Conservation (phyloP, 2,797 vertebrate species). For the Platyrinchus mystaceus region DNA sequence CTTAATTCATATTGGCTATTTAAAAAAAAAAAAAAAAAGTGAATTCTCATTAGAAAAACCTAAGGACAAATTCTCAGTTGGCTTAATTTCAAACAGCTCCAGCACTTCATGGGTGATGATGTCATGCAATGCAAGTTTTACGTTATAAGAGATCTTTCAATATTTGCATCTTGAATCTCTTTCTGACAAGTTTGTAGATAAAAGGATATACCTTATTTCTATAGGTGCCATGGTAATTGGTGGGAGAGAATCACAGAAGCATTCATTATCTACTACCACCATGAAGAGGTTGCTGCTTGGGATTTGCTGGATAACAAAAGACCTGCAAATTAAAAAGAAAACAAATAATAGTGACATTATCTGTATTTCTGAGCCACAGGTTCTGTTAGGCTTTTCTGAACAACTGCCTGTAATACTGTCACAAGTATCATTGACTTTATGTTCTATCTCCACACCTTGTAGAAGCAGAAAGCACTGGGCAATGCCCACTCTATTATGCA, state of each 20-base stretch:
- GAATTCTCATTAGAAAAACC: neutral
- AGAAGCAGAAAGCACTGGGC: neutral
- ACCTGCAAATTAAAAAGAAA: constrained; percentile 77
- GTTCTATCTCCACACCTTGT: neutral
- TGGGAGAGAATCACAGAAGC: constrained; percentile 85
- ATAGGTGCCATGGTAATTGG: constrained; percentile 95
- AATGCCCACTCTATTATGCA: neutral
- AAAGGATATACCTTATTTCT: constrained; percentile 99
- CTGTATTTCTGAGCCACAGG: neutral
- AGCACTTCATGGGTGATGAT: neutral
- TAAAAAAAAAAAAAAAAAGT: neutral
- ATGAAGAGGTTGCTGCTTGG: constrained; percentile 99
- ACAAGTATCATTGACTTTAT: neutral
- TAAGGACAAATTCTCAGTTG: neutral
- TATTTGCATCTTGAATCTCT: neutral
- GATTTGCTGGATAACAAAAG: constrained; percentile 99
- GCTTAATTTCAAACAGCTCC: neutral
- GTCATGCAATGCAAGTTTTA: neutral
- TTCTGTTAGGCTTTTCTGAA: neutral
- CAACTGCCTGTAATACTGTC: neutral
- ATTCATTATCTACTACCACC: constrained; percentile 97
- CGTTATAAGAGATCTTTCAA: neutral
- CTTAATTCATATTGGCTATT: neutral
- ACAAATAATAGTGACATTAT: neutral
- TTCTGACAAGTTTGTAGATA: neutral